Evolutionary conservation across 2,797 vertebrate species (phyloP).

Genomic region (Chaunax sp.): DNA sequence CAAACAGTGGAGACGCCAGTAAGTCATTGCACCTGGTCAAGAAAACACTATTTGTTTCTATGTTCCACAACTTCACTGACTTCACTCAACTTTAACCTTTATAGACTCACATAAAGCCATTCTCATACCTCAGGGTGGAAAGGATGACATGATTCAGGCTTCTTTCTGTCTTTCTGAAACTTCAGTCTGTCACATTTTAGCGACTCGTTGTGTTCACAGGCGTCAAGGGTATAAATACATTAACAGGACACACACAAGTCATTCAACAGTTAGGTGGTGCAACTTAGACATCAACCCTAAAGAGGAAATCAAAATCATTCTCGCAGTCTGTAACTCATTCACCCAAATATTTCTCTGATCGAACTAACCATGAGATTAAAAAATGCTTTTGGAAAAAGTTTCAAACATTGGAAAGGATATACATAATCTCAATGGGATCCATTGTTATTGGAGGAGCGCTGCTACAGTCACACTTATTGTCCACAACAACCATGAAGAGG

Average conservation of each 20-base stretch:
- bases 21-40: too few relatives aligned
- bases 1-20: too few relatives aligned
- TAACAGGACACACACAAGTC: neutral
- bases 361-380: neutral
- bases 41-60: neutral
- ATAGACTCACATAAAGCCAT: constrained; percentile 2
- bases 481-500: constrained; percentile 99
- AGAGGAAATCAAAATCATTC: neutral
- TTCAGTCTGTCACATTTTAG: constrained; percentile 98
- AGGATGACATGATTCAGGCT: constrained; percentile 95
- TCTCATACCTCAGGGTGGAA: constrained; percentile 93
- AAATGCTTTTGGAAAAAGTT: neutral
- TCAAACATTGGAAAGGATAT: constrained; percentile 90
- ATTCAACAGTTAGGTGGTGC: neutral
- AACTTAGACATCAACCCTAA: neutral
- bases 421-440: constrained; percentile 98
- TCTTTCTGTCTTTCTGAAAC: constrained; percentile 96
- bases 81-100: neutral
- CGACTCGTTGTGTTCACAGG: constrained; percentile 95
- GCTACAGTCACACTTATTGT: constrained; percentile 94
- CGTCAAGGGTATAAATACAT: constrained; percentile 71
- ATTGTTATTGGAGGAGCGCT: constrained; percentile 90
- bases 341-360: too few relatives aligned
- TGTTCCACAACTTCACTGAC: neutral
- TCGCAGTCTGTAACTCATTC: too few relatives aligned